Evolutionary conservation across 1,140 invertebrate genomes (phyloP).

Genomic region (Tetraneura akinire): DNA sequence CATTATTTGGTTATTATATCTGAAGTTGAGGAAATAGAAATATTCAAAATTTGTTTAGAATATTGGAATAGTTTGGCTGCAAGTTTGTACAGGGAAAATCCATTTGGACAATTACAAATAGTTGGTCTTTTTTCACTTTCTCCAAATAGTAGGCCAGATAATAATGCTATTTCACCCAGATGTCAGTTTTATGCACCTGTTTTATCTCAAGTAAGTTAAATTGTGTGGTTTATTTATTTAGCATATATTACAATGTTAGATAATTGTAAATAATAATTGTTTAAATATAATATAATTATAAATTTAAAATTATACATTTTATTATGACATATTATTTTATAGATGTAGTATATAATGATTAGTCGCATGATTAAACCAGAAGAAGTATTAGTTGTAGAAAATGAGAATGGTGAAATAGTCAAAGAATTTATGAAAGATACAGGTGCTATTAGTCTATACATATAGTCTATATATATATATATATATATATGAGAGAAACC

Average conservation of each 20-base stretch:
- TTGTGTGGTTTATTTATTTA: background rate
- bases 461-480: too few species aligned
- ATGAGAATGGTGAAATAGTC: constrained; percentile 99
- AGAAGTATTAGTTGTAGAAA: constrained; percentile 99
- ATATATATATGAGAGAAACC: constrained; percentile 99
- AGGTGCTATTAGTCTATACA: constrained; percentile 98
- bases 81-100: constrained; percentile 84
- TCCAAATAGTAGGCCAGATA: constrained; percentile 48
- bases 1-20: constrained; percentile 96
- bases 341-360: constrained; percentile 91
- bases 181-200: constrained; percentile 77
- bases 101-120: constrained; percentile 58
- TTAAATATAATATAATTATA: background rate
- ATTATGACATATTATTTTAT: too few species aligned
- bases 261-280: background rate
- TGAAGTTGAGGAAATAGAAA: constrained; percentile 98
- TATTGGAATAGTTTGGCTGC: constrained; percentile 95
- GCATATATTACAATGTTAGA: background rate
- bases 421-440: constrained; percentile 99
- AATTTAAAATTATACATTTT: too few species aligned
- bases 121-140: constrained; percentile 38
- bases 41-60: constrained; percentile 99
- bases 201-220: constrained; percentile 73
- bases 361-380: constrained; percentile 99
- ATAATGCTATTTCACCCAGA: constrained; percentile 50